A percentile compares a stretch with the other conserved stretches of the same genome.
Evolutionary conservation across 2,888 invertebrate species (phyloP).

Genomic region (Lissonota sp.): DNA sequence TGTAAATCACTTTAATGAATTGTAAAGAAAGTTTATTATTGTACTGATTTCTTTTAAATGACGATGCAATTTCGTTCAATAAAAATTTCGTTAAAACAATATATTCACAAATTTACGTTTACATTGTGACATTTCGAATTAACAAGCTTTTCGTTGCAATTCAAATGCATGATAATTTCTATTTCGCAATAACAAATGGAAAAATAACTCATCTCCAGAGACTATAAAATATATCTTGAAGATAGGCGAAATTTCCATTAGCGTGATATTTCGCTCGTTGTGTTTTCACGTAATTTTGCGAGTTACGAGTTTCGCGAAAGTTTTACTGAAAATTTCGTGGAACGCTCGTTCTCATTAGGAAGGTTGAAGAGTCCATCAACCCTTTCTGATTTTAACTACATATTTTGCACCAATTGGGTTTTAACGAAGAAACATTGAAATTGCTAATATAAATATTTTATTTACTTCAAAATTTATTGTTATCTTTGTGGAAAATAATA

Average conservation of each 20-base stretch:
- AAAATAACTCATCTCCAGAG: no score
- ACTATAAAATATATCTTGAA: no score
- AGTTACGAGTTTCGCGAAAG: slow-evolving; percentile 17
- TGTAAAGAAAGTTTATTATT: no score
- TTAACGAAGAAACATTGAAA: background rate
- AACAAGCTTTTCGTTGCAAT: no score
- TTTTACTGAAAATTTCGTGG: slow-evolving; percentile 19
- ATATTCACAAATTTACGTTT: no score
- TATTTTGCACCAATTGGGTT: background rate
- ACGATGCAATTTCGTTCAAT: no score
- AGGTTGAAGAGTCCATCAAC: slow-evolving; percentile 19
- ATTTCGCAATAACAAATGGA: no score
- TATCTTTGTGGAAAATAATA: background rate
- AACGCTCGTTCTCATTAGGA: slow-evolving; percentile 2
- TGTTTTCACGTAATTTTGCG: slow-evolving; percentile 22
- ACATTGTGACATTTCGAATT: no score
- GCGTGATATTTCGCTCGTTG: background rate
- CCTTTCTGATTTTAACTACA: slow-evolving; percentile 14
- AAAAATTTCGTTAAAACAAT: no score
- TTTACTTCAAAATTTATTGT: background rate
- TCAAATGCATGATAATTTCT: no score
- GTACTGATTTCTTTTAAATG: no score
- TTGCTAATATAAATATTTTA: background rate
- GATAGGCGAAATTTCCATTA: background rate
- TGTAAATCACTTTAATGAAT: no score